Evolutionary conservation across 1,140 invertebrate genomes (phyloP).

Genomic region (Drosophila navojoa): DNA sequence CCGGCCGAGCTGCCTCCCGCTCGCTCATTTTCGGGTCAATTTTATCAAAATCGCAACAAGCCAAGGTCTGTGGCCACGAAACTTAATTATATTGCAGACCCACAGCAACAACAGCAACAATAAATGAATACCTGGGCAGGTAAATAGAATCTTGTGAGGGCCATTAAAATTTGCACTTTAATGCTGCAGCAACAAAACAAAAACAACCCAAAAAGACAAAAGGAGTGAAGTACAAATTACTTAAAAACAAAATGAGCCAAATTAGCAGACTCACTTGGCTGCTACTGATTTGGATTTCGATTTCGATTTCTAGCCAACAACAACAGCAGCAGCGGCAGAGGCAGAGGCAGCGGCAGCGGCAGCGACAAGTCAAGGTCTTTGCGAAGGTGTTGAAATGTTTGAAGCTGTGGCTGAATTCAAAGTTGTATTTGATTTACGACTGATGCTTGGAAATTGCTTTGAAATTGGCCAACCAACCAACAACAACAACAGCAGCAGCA

Average conservation of each 20-base stretch:
- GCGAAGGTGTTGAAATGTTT: constrained; percentile 81
- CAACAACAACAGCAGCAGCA: neutral
- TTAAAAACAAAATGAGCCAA: constrained; percentile 80
- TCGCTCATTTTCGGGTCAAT: constrained; percentile 62
- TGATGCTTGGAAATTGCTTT: constrained; percentile 77
- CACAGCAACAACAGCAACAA: constrained; percentile 27
- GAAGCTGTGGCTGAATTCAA: constrained; percentile 36
- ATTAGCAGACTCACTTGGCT: constrained; percentile 75
- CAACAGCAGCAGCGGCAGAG: constrained; percentile 11
- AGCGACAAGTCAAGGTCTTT: constrained; percentile 68
- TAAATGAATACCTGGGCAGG: constrained; percentile 48
- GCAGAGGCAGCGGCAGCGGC: constrained; percentile 9
- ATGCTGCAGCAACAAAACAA: constrained; percentile 40
- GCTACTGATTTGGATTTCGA: constrained; percentile 71
- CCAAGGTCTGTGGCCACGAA: constrained; percentile 78
- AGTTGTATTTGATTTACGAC: constrained; percentile 75
- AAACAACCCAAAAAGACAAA: constrained; percentile 18
- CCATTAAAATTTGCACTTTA: constrained; percentile 83
- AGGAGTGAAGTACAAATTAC: constrained; percentile 73
- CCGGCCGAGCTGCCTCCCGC: neutral
- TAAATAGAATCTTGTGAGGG: constrained; percentile 59
- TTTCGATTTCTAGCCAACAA: constrained; percentile 63
- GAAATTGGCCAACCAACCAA: constrained; percentile 60
- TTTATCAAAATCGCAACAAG: constrained; percentile 80
- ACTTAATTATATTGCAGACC: constrained; percentile 79